Conservation (phyloP, 1,140 invertebrate species). For the Procambarus virginalis region DNA sequence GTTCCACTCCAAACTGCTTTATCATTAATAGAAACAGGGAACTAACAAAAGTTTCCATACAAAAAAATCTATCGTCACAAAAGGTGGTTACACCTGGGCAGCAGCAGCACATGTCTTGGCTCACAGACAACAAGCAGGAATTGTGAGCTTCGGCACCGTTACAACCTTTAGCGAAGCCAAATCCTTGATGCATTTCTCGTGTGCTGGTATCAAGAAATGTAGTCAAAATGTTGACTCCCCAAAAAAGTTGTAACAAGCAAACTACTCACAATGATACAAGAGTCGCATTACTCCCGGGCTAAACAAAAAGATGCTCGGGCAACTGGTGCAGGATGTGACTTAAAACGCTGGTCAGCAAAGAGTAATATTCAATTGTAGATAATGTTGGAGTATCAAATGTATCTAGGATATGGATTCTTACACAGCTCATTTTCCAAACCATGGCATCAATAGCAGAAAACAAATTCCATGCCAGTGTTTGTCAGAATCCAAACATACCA, state of each 20-base stretch:
- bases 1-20: constrained; percentile 64
- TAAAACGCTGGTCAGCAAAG: constrained; percentile 60
- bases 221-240: neutral
- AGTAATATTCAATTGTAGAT: constrained; percentile 56
- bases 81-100: constrained; percentile 61
- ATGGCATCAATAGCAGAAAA: constrained; percentile 51
- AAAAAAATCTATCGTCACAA: constrained; percentile 64
- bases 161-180: constrained; percentile 12
- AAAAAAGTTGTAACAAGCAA: neutral
- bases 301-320: constrained; percentile 34
- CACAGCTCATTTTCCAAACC: constrained; percentile 46
- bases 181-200: neutral
- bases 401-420: constrained; percentile 57
- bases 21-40: constrained; percentile 61
- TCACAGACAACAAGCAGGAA: constrained; percentile 63
- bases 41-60: constrained; percentile 65
- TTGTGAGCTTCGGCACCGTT: constrained; percentile 32
- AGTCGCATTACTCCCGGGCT: constrained; percentile 39
- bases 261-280: constrained; percentile 45
- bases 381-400: constrained; percentile 63
- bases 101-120: constrained; percentile 48
- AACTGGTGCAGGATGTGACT: constrained; percentile 60
- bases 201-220: neutral
- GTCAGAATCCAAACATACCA: constrained; percentile 42
- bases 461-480: constrained; percentile 30